These are phyloP conservation scores for Stomorhina lunata DNA, from an alignment of 2,888 invertebrate genomes.

Conservation along the genomic window DNA sequence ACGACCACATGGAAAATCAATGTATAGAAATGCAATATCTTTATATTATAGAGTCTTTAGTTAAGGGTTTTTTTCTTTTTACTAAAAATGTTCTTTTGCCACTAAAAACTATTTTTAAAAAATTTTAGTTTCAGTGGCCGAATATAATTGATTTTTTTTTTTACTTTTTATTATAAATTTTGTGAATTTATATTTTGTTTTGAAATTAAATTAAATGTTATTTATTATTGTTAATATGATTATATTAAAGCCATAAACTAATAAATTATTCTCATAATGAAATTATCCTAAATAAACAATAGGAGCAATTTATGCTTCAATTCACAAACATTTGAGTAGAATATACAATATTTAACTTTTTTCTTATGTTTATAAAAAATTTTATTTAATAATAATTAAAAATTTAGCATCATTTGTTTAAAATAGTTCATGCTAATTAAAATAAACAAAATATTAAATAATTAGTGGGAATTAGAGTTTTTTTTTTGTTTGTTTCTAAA, in stretches of 20 bases:
- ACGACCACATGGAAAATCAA: too few relatives aligned
- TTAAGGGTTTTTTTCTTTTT: too few relatives aligned
- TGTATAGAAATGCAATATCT: too few relatives aligned
- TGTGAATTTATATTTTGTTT: background rate
- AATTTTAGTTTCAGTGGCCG: too few relatives aligned
- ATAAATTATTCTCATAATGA: background rate
- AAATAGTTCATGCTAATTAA: constrained; percentile 9
- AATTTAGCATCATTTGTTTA: constrained; percentile 31
- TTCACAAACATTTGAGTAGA: background rate
- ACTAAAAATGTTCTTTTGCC: too few relatives aligned
- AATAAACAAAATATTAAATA: background rate
- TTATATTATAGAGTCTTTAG: too few relatives aligned
- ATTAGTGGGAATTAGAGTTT: too few relatives aligned
- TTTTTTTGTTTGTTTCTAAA: too few relatives aligned
- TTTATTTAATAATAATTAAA: constrained; percentile 11
- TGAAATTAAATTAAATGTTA: constrained; percentile 6
- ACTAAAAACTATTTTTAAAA: too few relatives aligned
- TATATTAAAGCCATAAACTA: constrained; percentile 8
- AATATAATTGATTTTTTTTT: background rate
- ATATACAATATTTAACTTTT: background rate
- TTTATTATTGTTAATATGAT: constrained; percentile 23
- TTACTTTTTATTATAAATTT: background rate
- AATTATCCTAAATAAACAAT: constrained; percentile 24
- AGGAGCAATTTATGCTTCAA: background rate
- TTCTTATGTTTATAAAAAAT: background rate